Evolutionary conservation across 2,888 invertebrate species (phyloP).

Genomic region (Molanna angustata): DNA sequence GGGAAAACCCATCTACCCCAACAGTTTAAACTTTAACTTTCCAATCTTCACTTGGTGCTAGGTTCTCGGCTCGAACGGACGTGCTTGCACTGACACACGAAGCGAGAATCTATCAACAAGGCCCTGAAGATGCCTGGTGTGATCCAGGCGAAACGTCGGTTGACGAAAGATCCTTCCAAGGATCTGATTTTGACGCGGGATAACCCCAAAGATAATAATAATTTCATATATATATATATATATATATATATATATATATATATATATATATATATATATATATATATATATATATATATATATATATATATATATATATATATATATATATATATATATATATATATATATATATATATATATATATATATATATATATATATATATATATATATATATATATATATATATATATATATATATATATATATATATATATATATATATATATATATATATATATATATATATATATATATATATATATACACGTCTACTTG

Average conservation of each 20-base stretch:
- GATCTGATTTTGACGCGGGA: too few species aligned
- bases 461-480: neutral
- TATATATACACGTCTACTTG: too few species aligned
- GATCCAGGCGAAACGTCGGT: too few species aligned
- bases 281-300: neutral
- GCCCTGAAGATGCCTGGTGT: too few species aligned
- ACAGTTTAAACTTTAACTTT: too few species aligned
- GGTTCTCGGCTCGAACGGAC: too few species aligned
- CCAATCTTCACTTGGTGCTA: too few species aligned
- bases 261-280: neutral
- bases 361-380: neutral
- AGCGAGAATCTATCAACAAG: too few species aligned
- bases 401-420: neutral
- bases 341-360: neutral
- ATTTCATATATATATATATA: constrained; percentile 3
- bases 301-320: neutral
- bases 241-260: constrained; percentile 5
- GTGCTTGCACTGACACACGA: too few species aligned
- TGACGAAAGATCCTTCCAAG: too few species aligned
- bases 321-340: neutral
- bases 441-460: neutral
- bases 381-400: neutral
- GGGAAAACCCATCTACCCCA: too few species aligned
- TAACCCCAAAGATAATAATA: too few species aligned
- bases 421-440: neutral